phyloP scores from a whole-genome alignment of 2,888 invertebrate genomes.

The Mesorhabditis spiculigera region DNA sequence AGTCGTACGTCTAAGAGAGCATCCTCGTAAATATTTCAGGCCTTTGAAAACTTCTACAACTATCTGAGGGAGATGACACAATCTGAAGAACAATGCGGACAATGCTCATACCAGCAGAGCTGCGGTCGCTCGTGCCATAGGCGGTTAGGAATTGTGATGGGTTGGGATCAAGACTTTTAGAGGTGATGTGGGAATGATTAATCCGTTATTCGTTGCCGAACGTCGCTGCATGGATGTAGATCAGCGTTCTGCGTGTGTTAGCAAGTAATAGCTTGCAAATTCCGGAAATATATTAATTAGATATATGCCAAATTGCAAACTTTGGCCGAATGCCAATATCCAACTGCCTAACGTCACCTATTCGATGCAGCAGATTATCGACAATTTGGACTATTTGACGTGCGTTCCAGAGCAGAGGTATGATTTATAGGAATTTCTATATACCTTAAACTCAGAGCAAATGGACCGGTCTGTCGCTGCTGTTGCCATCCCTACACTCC shows the following conservation, averaged over 20 bases:
- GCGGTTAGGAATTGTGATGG: slow-evolving; percentile 24
- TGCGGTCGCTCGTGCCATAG: slow-evolving; percentile 55
- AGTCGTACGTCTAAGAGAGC: slow-evolving; percentile 30
- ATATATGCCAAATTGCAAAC: slow-evolving; percentile 37
- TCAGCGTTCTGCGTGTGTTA: slow-evolving; percentile 21
- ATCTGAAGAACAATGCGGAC: slow-evolving; percentile 51
- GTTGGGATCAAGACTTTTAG: slow-evolving; percentile 25
- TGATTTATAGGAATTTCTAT: slow-evolving; percentile 1
- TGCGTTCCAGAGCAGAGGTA: slow-evolving; percentile 52
- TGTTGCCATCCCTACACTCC: slow-evolving; percentile 55
- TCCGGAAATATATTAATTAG: slow-evolving; percentile 13
- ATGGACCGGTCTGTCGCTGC: slow-evolving; percentile 52
- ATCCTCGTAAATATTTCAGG: slow-evolving; percentile 26
- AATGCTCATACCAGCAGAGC: slow-evolving; percentile 53
- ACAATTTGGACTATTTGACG: slow-evolving; percentile 52
- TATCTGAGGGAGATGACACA: slow-evolving; percentile 50
- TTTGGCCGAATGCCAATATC: slow-evolving; percentile 52
- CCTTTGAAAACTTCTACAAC: slow-evolving; percentile 56
- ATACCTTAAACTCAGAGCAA: slow-evolving; percentile 32
- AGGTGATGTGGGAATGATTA: slow-evolving; percentile 48
- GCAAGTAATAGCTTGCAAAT: background rate
- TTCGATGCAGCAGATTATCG: slow-evolving; percentile 48
- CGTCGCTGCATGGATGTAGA: slow-evolving; percentile 51
- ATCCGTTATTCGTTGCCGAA: slow-evolving; percentile 56
- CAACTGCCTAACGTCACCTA: slow-evolving; percentile 53